Evolutionary conservation across 2,888 invertebrate genomes (phyloP), one percentile per base, ranked within the genome.

Genomic region (Pecten maximus): DNA sequence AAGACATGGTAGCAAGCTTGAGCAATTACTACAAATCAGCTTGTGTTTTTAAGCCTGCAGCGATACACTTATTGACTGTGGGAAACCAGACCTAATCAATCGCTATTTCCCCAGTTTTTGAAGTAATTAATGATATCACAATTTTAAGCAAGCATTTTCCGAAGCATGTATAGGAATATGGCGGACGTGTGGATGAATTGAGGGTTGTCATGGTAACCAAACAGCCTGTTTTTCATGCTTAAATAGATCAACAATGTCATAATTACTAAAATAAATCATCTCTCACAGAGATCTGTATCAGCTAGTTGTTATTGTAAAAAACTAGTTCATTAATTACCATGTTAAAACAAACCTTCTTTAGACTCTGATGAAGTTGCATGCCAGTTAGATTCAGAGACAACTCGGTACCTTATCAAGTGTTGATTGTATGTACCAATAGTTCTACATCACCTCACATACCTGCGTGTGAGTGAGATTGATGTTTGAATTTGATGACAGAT

Each of bases 11-110:
- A 35, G 74, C 74, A 74, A 35, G 74, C 74, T 35, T 35, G 35
- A 35, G 74, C 35, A 74, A 74, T 74, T 74, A 35, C 74, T 74
- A 35, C 74, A 35, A 35, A 74, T 74, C 74, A 74, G 74, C 35
- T 74, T 74, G 74, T 74, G 74, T 74, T 74, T 74, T 74, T 74
- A 74, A 74, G 74, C 74, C 74, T 74, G 74, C 74, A 74, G 35
- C 74, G 74, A 74, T 74, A 74, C 74, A 74, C 74, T 74, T 74
- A 74, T 74, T 74, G 74, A 28, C 74, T 35, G 50, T 54, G 74
- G 35, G 10, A 74, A 74, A 74, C 74, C 74, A 74, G 74, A 74
- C 74, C 35, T 74, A 74, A 74, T 74, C 74, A 74, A 74, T 74
- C 74, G 74, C 74, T 74, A 74, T 74, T 28, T 28, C 74, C 8